Percentiles rank a stretch among this genome's conserved stretches.
These are phyloP conservation scores for Podabrus alpinus DNA, from an alignment of 2,888 invertebrate species.

Conservation along the genomic window DNA sequence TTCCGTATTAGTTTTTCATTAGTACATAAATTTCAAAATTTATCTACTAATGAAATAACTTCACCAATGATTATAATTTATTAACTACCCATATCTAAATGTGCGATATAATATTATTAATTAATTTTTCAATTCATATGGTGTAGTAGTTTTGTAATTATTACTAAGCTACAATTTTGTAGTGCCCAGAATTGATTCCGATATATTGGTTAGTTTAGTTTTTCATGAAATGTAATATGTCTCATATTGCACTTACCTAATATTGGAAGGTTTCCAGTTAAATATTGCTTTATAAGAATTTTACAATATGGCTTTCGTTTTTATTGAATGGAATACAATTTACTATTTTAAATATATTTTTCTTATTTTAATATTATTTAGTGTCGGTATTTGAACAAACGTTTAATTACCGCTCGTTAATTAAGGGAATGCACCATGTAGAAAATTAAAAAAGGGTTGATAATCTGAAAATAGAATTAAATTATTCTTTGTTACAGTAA, in stretches of 20 bases:
- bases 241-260: not conserved
- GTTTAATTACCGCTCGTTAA: not conserved
- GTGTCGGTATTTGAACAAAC: not conserved
- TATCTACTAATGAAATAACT: too few species aligned
- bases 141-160: too few species aligned
- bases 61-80: too few species aligned
- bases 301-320: not conserved
- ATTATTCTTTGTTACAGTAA: not conserved
- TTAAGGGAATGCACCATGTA: not conserved
- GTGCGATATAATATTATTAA: too few species aligned
- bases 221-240: not conserved
- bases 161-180: too few species aligned
- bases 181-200: not conserved
- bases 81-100: too few species aligned
- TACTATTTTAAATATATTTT: not conserved
- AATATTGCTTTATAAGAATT: not conserved
- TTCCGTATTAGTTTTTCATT: not conserved
- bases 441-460: not conserved
- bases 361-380: not conserved
- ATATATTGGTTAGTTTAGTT: not conserved
- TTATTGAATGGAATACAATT: not conserved
- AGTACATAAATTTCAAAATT: too few species aligned
- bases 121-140: too few species aligned
- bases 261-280: not conserved
- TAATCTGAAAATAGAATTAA: not conserved